phyloP scores from a whole-genome alignment of 2,888 invertebrate species.

The Chloroclystis v-ata region DNA sequence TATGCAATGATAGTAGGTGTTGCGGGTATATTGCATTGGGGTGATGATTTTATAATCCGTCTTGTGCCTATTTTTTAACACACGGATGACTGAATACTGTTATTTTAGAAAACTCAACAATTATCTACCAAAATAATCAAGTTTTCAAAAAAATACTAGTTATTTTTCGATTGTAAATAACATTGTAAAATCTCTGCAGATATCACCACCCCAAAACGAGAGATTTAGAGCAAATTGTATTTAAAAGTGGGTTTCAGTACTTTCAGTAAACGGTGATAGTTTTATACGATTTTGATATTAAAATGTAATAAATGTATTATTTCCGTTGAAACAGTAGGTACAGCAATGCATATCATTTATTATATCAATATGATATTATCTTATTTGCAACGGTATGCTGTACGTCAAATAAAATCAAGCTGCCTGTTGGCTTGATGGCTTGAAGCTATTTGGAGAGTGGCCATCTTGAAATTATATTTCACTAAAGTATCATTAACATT shows the following conservation, averaged over 20 bases:
- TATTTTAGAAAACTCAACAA: no score
- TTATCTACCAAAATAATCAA: no score
- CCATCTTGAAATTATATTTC: constrained; percentile 2
- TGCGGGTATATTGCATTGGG: constrained; percentile 48
- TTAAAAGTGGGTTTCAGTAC: constrained; percentile 16
- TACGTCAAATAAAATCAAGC: background rate
- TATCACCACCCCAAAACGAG: constrained; percentile 24
- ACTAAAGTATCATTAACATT: background rate
- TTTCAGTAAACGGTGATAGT: constrained; percentile 24
- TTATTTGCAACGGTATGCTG: constrained; percentile 4
- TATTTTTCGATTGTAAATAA: no score
- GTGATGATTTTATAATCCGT: constrained; percentile 4
- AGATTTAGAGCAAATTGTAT: constrained; percentile 15
- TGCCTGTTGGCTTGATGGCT: background rate
- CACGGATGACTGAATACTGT: no score
- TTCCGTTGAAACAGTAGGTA: constrained; percentile 23
- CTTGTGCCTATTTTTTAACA: no score
- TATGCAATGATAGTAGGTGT: constrained; percentile 70
- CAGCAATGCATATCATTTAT: constrained; percentile 27
- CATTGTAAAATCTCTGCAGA: no score
- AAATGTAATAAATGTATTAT: constrained; percentile 17
- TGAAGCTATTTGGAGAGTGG: background rate
- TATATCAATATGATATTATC: constrained; percentile 30
- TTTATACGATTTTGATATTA: constrained; percentile 35
- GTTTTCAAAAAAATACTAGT: no score